These are phyloP conservation scores for Amazona vittata DNA, from an alignment of 2,113 vertebrate genomes.

Conservation along the genomic window DNA sequence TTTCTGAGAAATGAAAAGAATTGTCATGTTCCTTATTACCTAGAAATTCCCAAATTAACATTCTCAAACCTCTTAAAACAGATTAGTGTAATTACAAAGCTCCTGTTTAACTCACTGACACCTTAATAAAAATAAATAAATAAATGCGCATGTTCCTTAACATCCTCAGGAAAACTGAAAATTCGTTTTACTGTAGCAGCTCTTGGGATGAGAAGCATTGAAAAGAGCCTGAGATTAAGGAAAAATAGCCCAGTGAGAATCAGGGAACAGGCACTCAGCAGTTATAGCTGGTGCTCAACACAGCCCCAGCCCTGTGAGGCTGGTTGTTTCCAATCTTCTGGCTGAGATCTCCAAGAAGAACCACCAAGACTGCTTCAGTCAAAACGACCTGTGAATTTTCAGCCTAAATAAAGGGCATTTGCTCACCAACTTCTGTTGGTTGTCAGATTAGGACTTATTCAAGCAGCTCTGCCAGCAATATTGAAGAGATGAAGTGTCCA, in stretches of 20 bases:
- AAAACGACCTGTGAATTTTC: background rate
- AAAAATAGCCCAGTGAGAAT: background rate
- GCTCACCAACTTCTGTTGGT: background rate
- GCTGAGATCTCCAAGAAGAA: background rate
- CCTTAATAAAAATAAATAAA: background rate
- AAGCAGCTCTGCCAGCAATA: background rate
- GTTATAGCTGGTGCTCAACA: background rate
- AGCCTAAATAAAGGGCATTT: background rate
- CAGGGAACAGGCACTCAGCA: background rate
- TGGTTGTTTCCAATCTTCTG: background rate
- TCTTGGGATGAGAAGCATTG: background rate
- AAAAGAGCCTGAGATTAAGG: background rate
- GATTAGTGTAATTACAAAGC: background rate
- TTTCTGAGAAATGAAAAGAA: background rate
- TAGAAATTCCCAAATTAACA: background rate
- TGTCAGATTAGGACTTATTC: background rate
- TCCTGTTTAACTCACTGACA: background rate
- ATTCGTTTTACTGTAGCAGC: background rate
- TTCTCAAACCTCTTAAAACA: background rate
- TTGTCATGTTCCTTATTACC: background rate
- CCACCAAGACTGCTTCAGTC: background rate
- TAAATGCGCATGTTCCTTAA: background rate
- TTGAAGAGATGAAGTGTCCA: background rate
- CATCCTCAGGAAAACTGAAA: background rate
- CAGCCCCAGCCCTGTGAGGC: fast-evolving